Evolutionary conservation across 2,888 invertebrate genomes (phyloP).

Genomic region (Agrotis puta): DNA sequence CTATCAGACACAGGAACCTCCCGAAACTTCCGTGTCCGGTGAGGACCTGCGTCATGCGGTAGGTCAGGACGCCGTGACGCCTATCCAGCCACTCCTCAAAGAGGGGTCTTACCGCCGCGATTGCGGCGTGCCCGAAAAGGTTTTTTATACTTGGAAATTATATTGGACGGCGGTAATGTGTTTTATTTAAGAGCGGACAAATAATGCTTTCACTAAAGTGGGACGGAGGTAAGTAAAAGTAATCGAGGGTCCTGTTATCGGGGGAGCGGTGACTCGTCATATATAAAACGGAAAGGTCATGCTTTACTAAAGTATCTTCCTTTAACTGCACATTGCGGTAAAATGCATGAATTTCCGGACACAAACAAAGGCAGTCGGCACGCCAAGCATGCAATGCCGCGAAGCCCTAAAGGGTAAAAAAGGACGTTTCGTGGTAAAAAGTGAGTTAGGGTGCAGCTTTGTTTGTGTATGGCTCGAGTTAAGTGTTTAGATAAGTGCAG

Average conservation of each 20-base stretch:
- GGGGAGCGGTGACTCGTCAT: constrained; percentile 67
- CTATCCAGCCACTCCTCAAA: too few species aligned
- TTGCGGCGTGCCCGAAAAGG: too few species aligned
- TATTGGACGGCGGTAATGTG: constrained; percentile 60
- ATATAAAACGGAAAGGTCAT: constrained; percentile 81
- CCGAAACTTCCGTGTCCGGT: too few species aligned
- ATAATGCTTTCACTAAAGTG: constrained; percentile 60
- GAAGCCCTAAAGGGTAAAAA: constrained; percentile 87
- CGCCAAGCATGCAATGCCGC: constrained; percentile 84
- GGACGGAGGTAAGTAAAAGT: constrained; percentile 46
- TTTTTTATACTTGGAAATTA: constrained; percentile 75
- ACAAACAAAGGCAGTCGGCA: constrained; percentile 86
- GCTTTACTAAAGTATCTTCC: constrained; percentile 79
- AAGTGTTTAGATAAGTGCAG: constrained; percentile 91
- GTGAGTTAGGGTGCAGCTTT: constrained; percentile 87
- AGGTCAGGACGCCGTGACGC: too few species aligned
- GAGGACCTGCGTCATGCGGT: too few species aligned
- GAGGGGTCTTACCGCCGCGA: too few species aligned
- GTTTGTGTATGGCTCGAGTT: constrained; percentile 88
- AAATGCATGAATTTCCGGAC: constrained; percentile 87
- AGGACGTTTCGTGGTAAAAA: constrained; percentile 88
- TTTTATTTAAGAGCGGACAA: constrained; percentile 60
- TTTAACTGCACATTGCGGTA: constrained; percentile 83
- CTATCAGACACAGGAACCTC: too few species aligned
- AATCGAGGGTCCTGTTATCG: constrained; percentile 48